Conservation (phyloP, 2,888 invertebrate genomes). For the Sesamia inferens region DNA sequence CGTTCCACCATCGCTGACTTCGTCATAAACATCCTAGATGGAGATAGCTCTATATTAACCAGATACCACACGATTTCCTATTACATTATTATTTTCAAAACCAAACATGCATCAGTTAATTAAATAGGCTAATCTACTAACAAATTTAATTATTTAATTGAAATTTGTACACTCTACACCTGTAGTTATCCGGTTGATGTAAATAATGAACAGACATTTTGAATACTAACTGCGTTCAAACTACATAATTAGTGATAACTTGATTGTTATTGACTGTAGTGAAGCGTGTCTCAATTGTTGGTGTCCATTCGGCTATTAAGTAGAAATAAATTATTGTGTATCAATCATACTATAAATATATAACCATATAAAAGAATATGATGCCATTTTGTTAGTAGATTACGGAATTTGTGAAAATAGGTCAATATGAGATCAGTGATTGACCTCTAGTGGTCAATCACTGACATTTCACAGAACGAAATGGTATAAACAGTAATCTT, state of each 20-base stretch:
- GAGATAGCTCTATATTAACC: background rate
- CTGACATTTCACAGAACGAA: too few species aligned
- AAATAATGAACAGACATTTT: constrained; percentile 25
- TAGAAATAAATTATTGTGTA: background rate
- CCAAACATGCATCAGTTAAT: too few species aligned
- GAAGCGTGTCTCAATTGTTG: background rate
- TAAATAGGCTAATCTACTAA: background rate
- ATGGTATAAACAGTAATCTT: too few species aligned
- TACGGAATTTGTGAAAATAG: too few species aligned
- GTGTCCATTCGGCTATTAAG: constrained; percentile 11
- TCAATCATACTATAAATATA: background rate
- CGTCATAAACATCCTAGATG: background rate
- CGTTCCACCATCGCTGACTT: too few species aligned
- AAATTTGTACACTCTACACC: background rate
- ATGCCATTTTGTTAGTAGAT: too few species aligned
- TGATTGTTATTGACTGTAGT: constrained; percentile 22
- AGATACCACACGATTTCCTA: background rate
- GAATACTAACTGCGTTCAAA: constrained; percentile 12
- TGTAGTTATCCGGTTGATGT: constrained; percentile 21
- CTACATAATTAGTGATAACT: constrained; percentile 33
- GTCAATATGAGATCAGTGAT: too few species aligned
- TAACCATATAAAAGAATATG: background rate
- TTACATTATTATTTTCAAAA: background rate
- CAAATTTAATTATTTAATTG: constrained; percentile 4
- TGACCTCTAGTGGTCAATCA: too few species aligned